phyloP scores from a whole-genome alignment of 2,797 vertebrate genomes.

The Strix occidentalis region DNA sequence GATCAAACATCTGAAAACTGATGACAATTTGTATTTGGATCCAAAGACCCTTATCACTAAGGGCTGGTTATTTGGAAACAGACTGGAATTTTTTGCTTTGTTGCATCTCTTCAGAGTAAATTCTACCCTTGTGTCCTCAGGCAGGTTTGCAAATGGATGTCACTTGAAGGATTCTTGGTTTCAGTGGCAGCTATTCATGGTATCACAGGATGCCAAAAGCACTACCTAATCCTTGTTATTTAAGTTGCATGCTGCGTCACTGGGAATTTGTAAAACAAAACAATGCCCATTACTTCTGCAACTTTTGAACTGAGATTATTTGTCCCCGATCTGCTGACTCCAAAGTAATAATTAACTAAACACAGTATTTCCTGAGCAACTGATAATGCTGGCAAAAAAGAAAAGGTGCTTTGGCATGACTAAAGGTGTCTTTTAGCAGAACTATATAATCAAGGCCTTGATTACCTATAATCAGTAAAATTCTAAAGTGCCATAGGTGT shows the following conservation, averaged over 20 bases:
- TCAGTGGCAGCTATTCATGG: background rate
- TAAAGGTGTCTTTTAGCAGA: background rate
- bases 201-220: background rate
- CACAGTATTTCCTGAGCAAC: background rate
- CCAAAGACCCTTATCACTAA: background rate
- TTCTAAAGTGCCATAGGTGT: slow-evolving; percentile 2
- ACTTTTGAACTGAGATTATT: background rate
- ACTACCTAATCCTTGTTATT: background rate
- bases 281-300: slow-evolving; percentile 8
- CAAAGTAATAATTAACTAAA: slow-evolving; percentile 34
- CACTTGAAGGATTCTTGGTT: slow-evolving; percentile 34
- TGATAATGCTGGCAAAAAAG: background rate
- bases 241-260: background rate
- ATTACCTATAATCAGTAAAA: slow-evolving; percentile 3
- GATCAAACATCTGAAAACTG: background rate
- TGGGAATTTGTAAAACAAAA: slow-evolving; percentile 11
- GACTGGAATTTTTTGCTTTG: slow-evolving; percentile 35
- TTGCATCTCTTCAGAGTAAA: slow-evolving; percentile 15
- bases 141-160: slow-evolving; percentile 25
- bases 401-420: background rate
- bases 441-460: background rate
- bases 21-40: background rate
- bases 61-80: background rate
- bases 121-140: background rate
- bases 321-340: background rate